phyloP scores from a whole-genome alignment of 2,888 invertebrate species.

The Bugula neritina region DNA sequence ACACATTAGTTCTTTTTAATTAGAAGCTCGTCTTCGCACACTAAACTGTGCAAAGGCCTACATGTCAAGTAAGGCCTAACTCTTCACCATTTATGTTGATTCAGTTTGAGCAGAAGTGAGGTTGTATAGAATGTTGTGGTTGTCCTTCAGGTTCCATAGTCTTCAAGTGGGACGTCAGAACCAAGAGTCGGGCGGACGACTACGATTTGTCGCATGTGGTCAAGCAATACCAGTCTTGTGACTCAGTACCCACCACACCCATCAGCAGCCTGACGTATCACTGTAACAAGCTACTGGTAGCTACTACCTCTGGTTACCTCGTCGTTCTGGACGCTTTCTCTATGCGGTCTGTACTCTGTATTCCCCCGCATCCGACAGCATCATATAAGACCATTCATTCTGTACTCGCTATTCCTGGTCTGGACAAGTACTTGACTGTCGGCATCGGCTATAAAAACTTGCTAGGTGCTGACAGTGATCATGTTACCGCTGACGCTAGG shows the following conservation, averaged over 20 bases:
- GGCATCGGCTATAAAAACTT: slow-evolving; percentile 6
- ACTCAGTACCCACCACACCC: not conserved
- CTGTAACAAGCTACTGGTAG: not conserved
- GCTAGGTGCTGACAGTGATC: not conserved
- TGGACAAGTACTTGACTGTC: not conserved
- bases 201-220: not conserved
- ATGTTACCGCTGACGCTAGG: not conserved
- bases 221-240: not conserved
- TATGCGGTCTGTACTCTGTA: not conserved
- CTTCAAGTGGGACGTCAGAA: not conserved
- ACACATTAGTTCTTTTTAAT: too few relatives aligned
- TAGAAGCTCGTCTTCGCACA: too few relatives aligned
- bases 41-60: too few relatives aligned
- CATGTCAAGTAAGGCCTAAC: too few relatives aligned
- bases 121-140: too few relatives aligned
- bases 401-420: not conserved
- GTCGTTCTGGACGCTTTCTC: not conserved
- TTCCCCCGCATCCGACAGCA: not conserved
- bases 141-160: slow-evolving; percentile 6
- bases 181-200: not conserved
- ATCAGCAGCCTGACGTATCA: not conserved
- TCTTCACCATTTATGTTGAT: too few relatives aligned
- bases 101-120: too few relatives aligned
- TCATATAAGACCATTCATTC: not conserved
- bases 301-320: not conserved